phyloP scores from a whole-genome alignment of 2,888 invertebrate genomes.

The Crepidodera aurea region DNA sequence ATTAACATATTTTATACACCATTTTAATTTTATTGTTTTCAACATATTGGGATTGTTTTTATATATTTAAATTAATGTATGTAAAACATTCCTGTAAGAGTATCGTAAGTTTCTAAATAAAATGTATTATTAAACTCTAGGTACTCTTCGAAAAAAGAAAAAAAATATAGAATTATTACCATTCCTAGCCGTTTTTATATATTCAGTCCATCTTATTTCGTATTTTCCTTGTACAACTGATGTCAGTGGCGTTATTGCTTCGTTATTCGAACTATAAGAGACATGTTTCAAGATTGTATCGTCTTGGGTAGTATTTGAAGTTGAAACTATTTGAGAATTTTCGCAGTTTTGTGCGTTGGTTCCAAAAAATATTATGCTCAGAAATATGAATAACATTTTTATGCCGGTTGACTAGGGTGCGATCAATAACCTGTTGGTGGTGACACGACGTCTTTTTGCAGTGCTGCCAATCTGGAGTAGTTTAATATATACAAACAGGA shows the following conservation, averaged over 20 bases:
- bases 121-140: conserved; percentile 80
- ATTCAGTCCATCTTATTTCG: conserved; percentile 93
- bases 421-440: not conserved
- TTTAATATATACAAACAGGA: too few species aligned
- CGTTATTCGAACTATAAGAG: conserved; percentile 87
- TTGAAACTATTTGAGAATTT: conserved; percentile 72
- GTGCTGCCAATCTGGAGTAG: not conserved
- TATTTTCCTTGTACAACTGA: conserved; percentile 78
- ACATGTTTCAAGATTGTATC: conserved; percentile 86
- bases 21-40: too few species aligned
- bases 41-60: too few species aligned
- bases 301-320: conserved; percentile 87
- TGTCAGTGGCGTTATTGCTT: conserved; percentile 80
- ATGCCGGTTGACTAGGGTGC: not conserved
- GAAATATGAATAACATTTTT: conserved; percentile 6
- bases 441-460: not conserved
- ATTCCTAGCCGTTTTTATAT: conserved; percentile 79
- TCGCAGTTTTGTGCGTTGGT: conserved; percentile 29
- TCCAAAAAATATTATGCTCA: not conserved
- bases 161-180: too few species aligned
- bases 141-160: too few species aligned
- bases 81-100: too few species aligned
- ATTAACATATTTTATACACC: too few species aligned
- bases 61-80: too few species aligned
- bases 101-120: conserved; percentile 88